Conservation (phyloP, 2,113 vertebrate genomes). For the Carassius auratus region DNA sequence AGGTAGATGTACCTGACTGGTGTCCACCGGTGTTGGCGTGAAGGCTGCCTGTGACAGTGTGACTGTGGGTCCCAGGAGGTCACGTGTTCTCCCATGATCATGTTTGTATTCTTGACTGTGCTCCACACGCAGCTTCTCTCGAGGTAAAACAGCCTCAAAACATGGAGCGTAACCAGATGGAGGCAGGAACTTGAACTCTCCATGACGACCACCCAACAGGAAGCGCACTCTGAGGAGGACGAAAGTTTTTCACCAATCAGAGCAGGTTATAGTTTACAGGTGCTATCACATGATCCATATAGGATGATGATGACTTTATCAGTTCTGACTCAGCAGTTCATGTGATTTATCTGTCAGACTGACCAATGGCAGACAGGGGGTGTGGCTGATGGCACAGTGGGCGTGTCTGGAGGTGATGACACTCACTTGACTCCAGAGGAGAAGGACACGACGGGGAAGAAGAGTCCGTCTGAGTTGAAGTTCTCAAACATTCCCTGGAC, state of each 20-base stretch:
- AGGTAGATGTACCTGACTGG: slow-evolving; percentile 49
- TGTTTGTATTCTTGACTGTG: slow-evolving; percentile 88
- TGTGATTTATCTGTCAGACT: not conserved
- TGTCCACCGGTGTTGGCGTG: slow-evolving; percentile 91
- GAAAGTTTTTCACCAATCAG: not conserved
- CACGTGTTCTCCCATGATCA: slow-evolving; percentile 80
- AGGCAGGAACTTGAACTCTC: slow-evolving; percentile 97
- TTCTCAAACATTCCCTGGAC: slow-evolving; percentile 99
- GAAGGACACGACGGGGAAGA: slow-evolving; percentile 94
- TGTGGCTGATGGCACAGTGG: not conserved
- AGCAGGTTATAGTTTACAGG: no score
- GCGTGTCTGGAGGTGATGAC: not conserved
- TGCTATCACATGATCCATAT: no score
- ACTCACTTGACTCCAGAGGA: slow-evolving; percentile 95
- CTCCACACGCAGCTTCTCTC: slow-evolving; percentile 92
- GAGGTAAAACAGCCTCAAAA: slow-evolving; percentile 90
- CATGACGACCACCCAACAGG: slow-evolving; percentile 91
- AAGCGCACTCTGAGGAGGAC: slow-evolving; percentile 81
- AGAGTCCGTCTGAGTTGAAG: slow-evolving; percentile 94
- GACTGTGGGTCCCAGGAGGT: slow-evolving; percentile 86
- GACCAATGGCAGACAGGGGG: not conserved
- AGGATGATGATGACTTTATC: no score
- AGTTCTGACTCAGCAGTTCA: not conserved
- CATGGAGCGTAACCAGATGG: slow-evolving; percentile 92
- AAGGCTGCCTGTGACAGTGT: slow-evolving; percentile 92